These are phyloP conservation scores for Hyla sarda DNA, from an alignment of 2,113 vertebrate genomes.

Conservation along the genomic window DNA sequence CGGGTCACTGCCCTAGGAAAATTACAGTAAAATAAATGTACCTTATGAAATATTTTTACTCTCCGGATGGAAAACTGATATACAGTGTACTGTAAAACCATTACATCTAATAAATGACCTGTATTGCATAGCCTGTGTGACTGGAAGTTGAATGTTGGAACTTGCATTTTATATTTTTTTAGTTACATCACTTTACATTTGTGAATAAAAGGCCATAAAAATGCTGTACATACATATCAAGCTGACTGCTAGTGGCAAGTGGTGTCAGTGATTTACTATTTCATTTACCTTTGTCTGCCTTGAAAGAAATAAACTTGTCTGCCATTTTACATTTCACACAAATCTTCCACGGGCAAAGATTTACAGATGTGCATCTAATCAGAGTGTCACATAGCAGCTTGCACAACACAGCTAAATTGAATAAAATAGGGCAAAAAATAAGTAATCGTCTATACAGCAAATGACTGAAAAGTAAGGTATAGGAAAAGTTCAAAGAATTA, in stretches of 20 bases:
- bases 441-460: too few relatives aligned
- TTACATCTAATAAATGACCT: background rate
- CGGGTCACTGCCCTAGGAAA: constrained; percentile 12
- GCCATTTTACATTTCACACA: constrained; percentile 40
- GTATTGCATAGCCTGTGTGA: background rate
- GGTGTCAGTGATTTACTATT: constrained; percentile 44
- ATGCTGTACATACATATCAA: constrained; percentile 35
- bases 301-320: constrained; percentile 50
- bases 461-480: too few relatives aligned
- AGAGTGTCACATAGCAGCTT: constrained; percentile 6
- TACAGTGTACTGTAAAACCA: background rate
- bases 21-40: constrained; percentile 15
- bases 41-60: background rate
- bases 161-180: constrained; percentile 23
- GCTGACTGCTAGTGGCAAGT: constrained; percentile 31
- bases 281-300: constrained; percentile 53
- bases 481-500: too few relatives aligned
- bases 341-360: constrained; percentile 37
- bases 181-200: constrained; percentile 39
- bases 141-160: background rate
- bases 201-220: constrained; percentile 38
- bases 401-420: background rate
- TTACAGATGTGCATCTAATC: constrained; percentile 11
- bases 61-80: constrained; percentile 20
- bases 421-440: background rate